Conservation (phyloP, 64 coral and sea anemone species). For the Pachyseris speciosa region DNA sequence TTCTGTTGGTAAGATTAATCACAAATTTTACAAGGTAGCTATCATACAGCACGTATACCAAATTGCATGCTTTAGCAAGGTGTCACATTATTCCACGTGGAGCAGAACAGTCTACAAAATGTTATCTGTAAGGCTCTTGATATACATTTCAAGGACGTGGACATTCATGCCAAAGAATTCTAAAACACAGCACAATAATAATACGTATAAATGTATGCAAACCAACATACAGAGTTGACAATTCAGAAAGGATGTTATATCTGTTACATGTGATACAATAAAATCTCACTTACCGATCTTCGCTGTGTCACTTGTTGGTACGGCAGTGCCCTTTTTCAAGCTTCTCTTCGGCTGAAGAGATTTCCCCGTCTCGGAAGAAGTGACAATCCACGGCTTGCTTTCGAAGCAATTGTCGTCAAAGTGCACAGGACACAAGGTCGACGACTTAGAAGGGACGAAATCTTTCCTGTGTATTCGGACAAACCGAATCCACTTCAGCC, state of each 20-base stretch:
- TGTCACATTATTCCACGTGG: neutral
- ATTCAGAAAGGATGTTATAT: neutral
- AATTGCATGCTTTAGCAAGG: neutral
- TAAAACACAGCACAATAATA: neutral
- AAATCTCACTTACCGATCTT: slow-evolving; percentile 33
- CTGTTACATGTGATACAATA: slow-evolving; percentile 32
- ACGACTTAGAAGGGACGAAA: neutral
- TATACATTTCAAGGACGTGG: neutral
- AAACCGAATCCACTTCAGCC: slow-evolving; percentile 54
- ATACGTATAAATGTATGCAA: neutral
- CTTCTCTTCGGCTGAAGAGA: neutral
- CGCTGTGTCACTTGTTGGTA: neutral
- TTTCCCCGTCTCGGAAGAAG: slow-evolving; percentile 1
- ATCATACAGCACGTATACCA: neutral
- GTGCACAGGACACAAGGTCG: slow-evolving; percentile 26
- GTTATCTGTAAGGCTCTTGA: neutral
- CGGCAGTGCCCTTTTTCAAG: neutral
- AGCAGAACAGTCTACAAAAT: neutral
- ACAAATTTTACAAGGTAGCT: neutral
- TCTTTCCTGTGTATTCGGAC: slow-evolving; percentile 44
- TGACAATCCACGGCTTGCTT: slow-evolving; percentile 19
- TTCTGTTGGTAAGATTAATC: neutral
- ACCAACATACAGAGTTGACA: neutral
- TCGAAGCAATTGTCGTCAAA: slow-evolving; percentile 26
- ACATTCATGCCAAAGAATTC: neutral